Base-by-base conservation (phyloP, 2,113 vertebrate species). In the Acanthisitta chloris region DNA sequence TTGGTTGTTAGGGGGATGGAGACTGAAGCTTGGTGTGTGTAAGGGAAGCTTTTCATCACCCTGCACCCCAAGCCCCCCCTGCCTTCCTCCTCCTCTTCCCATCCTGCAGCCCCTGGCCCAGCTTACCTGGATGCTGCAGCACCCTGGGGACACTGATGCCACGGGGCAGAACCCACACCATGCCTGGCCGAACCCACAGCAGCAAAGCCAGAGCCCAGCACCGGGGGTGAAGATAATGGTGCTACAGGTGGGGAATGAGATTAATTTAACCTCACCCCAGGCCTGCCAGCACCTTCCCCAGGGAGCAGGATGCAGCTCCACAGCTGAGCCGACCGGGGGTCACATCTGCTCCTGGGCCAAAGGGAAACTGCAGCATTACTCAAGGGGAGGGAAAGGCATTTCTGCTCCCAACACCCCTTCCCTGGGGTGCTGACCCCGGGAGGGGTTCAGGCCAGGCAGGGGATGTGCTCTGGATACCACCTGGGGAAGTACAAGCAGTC, bases 1-100 rank as follows among this genome's bases (percentile, higher is more conserved):
- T 3, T 14, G 33, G n/a, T 29, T 5, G 0, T 16, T 0, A 0
- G 0, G 1, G 25, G 17, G 76, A 29, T 6, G 8, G 23, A 28
- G 34, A 34, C 17, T 42, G 15, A 76, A 90, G 43, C 13, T 0
- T 0, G 1, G 6, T 4, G 11, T 23, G 6, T 0, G 2, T 0
- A 8, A 15, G 6, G 5, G 2, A 28, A 31, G 4, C 5, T 40
- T 61, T 52, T 9, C 28, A 46, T 8, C 46, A 14, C 36, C 11
- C 64, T 3, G 2, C 55, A 33, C 36, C n/a, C n/a, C 2, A 3
- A 48, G n/a, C 18, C 9, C 8, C 21, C 21, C 3, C 1, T 62
- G 43, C 51, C 29, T 49, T 71, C 34, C 9, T 76, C 24, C 29
- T 77, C 62, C 7, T 81, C 61, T 15, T 66, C 43, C 34, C 52